Percentiles rank a stretch among this genome's conserved stretches.
Evolutionary conservation across 2,113 vertebrate species (phyloP).

Genomic region (Rhinopomastus cyanomelas): DNA sequence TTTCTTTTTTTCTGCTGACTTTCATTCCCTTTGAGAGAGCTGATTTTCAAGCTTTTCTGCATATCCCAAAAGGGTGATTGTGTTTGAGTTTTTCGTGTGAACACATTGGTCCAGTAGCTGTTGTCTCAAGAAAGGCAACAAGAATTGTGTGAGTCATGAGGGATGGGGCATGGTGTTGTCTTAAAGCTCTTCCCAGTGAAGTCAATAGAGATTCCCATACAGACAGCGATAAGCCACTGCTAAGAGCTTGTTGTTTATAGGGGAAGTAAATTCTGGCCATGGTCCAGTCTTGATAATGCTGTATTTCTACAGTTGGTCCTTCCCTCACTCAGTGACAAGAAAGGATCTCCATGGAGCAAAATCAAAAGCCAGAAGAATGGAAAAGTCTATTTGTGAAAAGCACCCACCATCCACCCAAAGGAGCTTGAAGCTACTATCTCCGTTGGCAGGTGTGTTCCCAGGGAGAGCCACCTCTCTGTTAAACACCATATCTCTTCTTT

Average conservation of each 20-base stretch:
- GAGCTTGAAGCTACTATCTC: background rate
- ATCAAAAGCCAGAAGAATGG: background rate
- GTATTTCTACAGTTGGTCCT: slow-evolving; percentile 1
- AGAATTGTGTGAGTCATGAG: background rate
- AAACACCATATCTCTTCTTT: background rate
- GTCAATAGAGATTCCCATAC: background rate
- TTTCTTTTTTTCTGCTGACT: background rate
- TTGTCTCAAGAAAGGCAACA: slow-evolving; percentile 20
- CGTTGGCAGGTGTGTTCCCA: background rate
- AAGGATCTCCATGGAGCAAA: background rate
- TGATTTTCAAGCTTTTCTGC: slow-evolving; percentile 35
- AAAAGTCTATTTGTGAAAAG: background rate
- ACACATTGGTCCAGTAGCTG: background rate
- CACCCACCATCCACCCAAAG: background rate
- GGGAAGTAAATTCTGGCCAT: background rate
- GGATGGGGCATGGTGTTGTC: background rate
- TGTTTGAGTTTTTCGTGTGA: slow-evolving; percentile 34
- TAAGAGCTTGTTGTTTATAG: background rate
- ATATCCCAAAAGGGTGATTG: background rate
- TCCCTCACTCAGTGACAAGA: background rate
- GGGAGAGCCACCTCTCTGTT: background rate
- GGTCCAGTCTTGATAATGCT: background rate
- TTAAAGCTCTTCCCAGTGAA: background rate
- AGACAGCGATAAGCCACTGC: background rate
- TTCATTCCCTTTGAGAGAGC: background rate